Evolutionary conservation across 2,888 invertebrate genomes (phyloP), one percentile per base, ranked within the genome.

Genomic region (Pocota personata): DNA sequence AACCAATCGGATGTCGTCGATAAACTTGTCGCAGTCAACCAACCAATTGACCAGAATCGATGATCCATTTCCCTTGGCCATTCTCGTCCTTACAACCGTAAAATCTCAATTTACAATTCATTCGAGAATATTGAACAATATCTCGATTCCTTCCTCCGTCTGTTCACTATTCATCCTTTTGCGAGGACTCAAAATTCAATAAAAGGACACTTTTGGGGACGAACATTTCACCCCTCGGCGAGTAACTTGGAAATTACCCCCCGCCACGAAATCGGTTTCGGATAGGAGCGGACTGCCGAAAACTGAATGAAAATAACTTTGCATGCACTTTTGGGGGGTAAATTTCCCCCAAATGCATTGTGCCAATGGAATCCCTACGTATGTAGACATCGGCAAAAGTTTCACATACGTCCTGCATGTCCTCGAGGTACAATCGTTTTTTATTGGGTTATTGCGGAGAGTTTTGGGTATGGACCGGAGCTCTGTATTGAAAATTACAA

Each of bases 71-170:
- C 83, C 82, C 50, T 73, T 66, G 32, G 60, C 60, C 77, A 83
- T 76, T 75, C 32, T 69, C 43, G 40, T 58, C 69, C 71, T 72
- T 60, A 73, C 73, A 83, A 83, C 78, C 78, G 62, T 83, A 78
- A 83, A 78, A 83, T 78, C 83, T 78, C 78, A 73, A 83, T 83
- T 83, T 83, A 73, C 78, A 83, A 83, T 83, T 78, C 83, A 83
- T 83, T 62, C 67, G 83, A 78, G 83, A 78, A 67, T 83, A 83
- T 78, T 83, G 82, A 77, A 77, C 72, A 72, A 83, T 77, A 83
- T 77, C 66, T 52, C 24, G 58, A 37, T 40, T 66, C 27, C 27
- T 40, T 32, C 7, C 37, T 37, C 72, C 73, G 66, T 73, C 66
- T 71, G 55, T 64, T 55, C 2, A 40, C 35, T 16, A 64, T 48